Base-by-base conservation (phyloP, 1,140 invertebrate genomes). In the Catajapyx aquilonaris region DNA sequence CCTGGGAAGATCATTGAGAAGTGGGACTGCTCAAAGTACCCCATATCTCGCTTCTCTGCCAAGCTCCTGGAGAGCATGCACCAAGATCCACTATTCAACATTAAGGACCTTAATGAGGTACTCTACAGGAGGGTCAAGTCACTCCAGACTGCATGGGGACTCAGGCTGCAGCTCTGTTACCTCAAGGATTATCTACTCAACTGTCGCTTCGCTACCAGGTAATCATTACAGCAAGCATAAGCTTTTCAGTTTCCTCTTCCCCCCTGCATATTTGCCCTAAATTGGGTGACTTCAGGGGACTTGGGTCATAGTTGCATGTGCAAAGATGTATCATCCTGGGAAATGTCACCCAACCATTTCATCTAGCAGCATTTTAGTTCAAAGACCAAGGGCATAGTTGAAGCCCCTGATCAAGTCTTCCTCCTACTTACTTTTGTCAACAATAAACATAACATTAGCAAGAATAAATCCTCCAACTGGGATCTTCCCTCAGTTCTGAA, bases 31-130 rank as follows among this genome's bases (percentile, higher is more conserved):
- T 69, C 55, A 21, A 64, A 70, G 46, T 83, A 78, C 60, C 63
- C 69, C 5, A 81, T 90, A 3, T 83, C 78, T 17, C 78, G 76
- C 46, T 87, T 85, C 56, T 76, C 81, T 1, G 71, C 68, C 45
- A 64, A 76, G 36, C 57, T 88, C 16, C 56, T 90, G 38, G 69
- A 78, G 44, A 72, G 77, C 49, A 81, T 87, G 62, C 65, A 64
- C 43, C 54, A 56, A 17, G 81, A 87, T 57, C 81, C 84, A 11
- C 56, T 88, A 18, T 87, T 85, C 48, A 65, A 74, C 51, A 65
- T 85, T 23, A 61, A 62, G 2, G 73, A 76, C 46, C 56, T 84
- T 11, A 83, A 83, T 60, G 60, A 63, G 16, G 55, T 56, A 20
- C 53, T 86, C 15, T 78, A 74, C 46, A 62, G 64, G 35, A 66